A percentile compares a stretch with the other conserved stretches of the same genome.
phyloP scores from a whole-genome alignment of 64 coral and sea anemone genomes.

The Hydrozoanthus tunicans region DNA sequence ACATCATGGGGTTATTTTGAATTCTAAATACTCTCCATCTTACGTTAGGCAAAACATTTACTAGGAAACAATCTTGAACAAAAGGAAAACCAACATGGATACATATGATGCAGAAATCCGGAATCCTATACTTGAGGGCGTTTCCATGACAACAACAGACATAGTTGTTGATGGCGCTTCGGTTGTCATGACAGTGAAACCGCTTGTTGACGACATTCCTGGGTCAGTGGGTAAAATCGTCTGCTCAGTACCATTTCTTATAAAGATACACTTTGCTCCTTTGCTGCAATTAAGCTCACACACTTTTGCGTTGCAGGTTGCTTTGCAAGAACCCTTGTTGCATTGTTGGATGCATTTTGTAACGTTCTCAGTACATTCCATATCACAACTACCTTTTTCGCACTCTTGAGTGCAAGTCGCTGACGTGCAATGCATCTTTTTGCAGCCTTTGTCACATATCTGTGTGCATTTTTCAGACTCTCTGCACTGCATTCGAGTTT shows the following conservation, averaged over 20 bases:
- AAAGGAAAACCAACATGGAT: neutral
- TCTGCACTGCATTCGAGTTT: constrained; percentile 19
- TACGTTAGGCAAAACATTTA: too few relatives aligned
- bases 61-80: neutral
- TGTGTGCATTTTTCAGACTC: constrained; percentile 31
- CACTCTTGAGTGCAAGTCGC: constrained; percentile 29
- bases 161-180: neutral
- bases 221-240: neutral
- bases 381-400: constrained; percentile 1
- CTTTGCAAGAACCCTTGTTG: constrained; percentile 10
- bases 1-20: too few relatives aligned
- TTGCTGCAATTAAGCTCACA: constrained; percentile 8
- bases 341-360: constrained; percentile 23
- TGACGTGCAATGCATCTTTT: constrained; percentile 33
- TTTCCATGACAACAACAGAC: neutral
- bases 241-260: neutral
- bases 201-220: constrained; percentile 5
- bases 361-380: constrained; percentile 36
- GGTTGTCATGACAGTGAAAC: neutral
- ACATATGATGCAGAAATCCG: neutral
- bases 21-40: too few relatives aligned
- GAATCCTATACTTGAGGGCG: neutral
- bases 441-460: constrained; percentile 30
- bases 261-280: neutral
- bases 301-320: constrained; percentile 10